A percentile compares a stretch with the other conserved stretches of the same genome.
Evolutionary conservation across 1,140 invertebrate genomes (phyloP).

Genomic region (Brachionus rotundiformis): DNA sequence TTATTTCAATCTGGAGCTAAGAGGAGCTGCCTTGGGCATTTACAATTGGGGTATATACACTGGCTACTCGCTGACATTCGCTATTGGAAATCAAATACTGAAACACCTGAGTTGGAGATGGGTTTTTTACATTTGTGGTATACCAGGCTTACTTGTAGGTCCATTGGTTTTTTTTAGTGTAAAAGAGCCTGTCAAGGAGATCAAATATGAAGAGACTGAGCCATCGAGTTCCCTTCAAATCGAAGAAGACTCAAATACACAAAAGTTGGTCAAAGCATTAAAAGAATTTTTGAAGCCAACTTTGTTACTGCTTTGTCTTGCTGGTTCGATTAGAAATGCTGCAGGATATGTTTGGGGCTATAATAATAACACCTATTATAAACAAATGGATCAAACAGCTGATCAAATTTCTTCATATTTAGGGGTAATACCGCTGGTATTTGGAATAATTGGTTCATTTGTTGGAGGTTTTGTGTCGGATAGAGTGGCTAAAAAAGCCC

Average conservation of each 20-base stretch:
- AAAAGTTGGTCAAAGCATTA: slow-evolving; percentile 55
- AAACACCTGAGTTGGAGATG: slow-evolving; percentile 73
- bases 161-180: slow-evolving; percentile 75
- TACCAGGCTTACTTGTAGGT: slow-evolving; percentile 76
- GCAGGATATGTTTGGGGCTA: slow-evolving; percentile 66
- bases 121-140: slow-evolving; percentile 79
- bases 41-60: slow-evolving; percentile 96
- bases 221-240: background rate
- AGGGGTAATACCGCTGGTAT: slow-evolving; percentile 66
- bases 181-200: slow-evolving; percentile 69
- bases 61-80: slow-evolving; percentile 87
- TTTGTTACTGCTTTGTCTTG: slow-evolving; percentile 77
- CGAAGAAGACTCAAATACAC: slow-evolving; percentile 6
- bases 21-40: slow-evolving; percentile 83
- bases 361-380: slow-evolving; percentile 65
- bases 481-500: slow-evolving; percentile 75
- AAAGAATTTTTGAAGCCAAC: slow-evolving; percentile 73
- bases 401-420: slow-evolving; percentile 62
- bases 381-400: slow-evolving; percentile 58
- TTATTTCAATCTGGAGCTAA: slow-evolving; percentile 68
- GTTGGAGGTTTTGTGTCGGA: slow-evolving; percentile 84
- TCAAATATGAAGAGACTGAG: slow-evolving; percentile 29
- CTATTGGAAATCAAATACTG: slow-evolving; percentile 75
- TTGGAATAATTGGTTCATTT: slow-evolving; percentile 82
- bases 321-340: slow-evolving; percentile 84